These are phyloP conservation scores for Sphaeramia orbicularis DNA, from an alignment of 2,797 vertebrate species.

Conservation along the genomic window DNA sequence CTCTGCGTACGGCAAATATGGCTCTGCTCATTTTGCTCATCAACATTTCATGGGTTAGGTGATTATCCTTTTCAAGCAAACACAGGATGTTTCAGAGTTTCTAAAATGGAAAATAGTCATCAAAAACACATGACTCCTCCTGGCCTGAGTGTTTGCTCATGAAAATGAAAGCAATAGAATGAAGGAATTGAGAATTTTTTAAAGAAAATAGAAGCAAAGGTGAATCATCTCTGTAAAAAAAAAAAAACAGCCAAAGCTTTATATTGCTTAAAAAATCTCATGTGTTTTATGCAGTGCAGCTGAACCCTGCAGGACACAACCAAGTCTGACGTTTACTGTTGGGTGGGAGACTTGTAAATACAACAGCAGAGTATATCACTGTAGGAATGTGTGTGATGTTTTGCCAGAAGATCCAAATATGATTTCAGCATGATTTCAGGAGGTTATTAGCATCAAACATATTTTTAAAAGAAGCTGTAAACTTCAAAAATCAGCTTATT, in stretches of 20 bases:
- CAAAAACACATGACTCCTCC: constrained; percentile 56
- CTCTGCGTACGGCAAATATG: constrained; percentile 84
- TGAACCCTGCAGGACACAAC: constrained; percentile 49
- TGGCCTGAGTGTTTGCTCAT: constrained; percentile 64
- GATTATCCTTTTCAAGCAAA: constrained; percentile 82
- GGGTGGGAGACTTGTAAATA: constrained; percentile 67
- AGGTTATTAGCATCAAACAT: constrained; percentile 54
- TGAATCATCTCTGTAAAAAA: constrained; percentile 43
- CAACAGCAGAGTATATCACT: constrained; percentile 40
- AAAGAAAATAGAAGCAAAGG: constrained; percentile 21
- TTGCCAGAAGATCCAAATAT: constrained; percentile 69
- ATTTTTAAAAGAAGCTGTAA: constrained; percentile 63
- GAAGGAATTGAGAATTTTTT: constrained; percentile 23
- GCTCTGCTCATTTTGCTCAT: constrained; percentile 81
- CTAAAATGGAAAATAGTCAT: constrained; percentile 78
- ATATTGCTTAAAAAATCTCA: constrained; percentile 26
- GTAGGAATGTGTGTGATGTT: constrained; percentile 72
- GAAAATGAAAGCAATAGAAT: constrained; percentile 51
- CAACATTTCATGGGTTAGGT: constrained; percentile 85
- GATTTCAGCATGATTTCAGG: constrained; percentile 64
- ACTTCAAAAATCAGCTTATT: constrained; percentile 40
- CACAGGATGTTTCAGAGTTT: constrained; percentile 80
- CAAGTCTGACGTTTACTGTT: constrained; percentile 71
- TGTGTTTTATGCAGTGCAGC: constrained; percentile 43
- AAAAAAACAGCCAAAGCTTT: constrained; percentile 34